Evolutionary conservation across 2,888 invertebrate species (phyloP).

Genomic region (Zonitis immaculata): DNA sequence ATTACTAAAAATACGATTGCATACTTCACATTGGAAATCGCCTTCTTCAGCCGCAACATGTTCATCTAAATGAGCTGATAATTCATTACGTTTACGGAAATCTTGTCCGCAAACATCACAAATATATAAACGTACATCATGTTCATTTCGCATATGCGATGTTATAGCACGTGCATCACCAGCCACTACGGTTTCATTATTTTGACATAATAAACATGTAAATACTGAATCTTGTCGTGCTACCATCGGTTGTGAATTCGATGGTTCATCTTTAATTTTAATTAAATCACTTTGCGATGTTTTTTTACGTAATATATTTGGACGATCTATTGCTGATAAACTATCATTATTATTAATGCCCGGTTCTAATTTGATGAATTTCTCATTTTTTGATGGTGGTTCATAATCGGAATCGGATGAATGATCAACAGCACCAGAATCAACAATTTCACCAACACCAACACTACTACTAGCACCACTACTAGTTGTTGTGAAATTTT

Average conservation of each 20-base stretch:
- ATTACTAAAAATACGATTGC: slow-evolving; percentile 59
- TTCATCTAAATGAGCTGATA: slow-evolving; percentile 61
- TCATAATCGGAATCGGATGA: slow-evolving; percentile 44
- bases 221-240: slow-evolving; percentile 48
- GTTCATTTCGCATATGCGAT: slow-evolving; percentile 57
- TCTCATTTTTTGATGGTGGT: slow-evolving; percentile 24
- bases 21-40: slow-evolving; percentile 61
- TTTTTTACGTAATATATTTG: slow-evolving; percentile 41
- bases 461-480: slow-evolving; percentile 23
- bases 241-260: slow-evolving; percentile 27
- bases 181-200: slow-evolving; percentile 43
- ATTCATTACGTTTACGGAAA: slow-evolving; percentile 59
- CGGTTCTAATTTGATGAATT: slow-evolving; percentile 34
- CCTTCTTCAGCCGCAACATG: slow-evolving; percentile 59
- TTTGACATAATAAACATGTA: slow-evolving; percentile 54
- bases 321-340: slow-evolving; percentile 28
- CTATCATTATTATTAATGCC: slow-evolving; percentile 18
- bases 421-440: slow-evolving; percentile 41
- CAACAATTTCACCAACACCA: slow-evolving; percentile 31
- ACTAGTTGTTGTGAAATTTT: slow-evolving; percentile 22
- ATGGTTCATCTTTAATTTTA: slow-evolving; percentile 25
- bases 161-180: slow-evolving; percentile 59
- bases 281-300: slow-evolving; percentile 6
- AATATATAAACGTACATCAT: slow-evolving; percentile 62
- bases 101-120: slow-evolving; percentile 66